Conservation (phyloP, 2,888 invertebrate species). For the Diloba caeruleocephala region DNA sequence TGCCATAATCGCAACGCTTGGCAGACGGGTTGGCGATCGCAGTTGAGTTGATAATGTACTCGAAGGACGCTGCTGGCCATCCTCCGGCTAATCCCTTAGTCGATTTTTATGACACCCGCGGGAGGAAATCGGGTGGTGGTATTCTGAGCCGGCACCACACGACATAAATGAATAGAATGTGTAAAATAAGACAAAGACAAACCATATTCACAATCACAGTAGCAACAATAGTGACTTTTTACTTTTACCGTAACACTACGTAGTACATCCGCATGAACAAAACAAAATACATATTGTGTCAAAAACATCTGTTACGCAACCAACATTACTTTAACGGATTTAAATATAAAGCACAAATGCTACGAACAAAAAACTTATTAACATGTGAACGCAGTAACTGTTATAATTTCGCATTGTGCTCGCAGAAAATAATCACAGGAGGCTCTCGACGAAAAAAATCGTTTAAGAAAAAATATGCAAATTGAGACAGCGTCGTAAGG, state of each 20-base stretch:
- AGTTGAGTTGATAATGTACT: too few species aligned
- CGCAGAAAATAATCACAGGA: slow-evolving; percentile 70
- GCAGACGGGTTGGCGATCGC: too few species aligned
- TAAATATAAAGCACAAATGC: slow-evolving; percentile 56
- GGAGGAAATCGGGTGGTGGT: too few species aligned
- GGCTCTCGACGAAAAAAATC: slow-evolving; percentile 67
- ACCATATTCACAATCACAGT: neutral
- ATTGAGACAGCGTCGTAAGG: slow-evolving; percentile 61
- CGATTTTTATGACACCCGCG: too few species aligned
- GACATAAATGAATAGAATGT: too few species aligned
- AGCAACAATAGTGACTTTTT: slow-evolving; percentile 17
- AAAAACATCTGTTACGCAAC: slow-evolving; percentile 63
- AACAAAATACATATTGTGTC: slow-evolving; percentile 49
- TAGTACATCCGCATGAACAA: slow-evolving; percentile 21
- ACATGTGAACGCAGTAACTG: slow-evolving; percentile 78
- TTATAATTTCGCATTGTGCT: slow-evolving; percentile 77
- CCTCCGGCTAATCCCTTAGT: too few species aligned
- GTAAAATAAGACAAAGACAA: slow-evolving; percentile 1
- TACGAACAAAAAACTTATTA: slow-evolving; percentile 78
- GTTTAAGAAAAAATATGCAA: slow-evolving; percentile 71
- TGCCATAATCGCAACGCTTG: too few species aligned
- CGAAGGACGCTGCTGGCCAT: too few species aligned
- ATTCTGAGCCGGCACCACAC: too few species aligned
- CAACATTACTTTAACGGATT: slow-evolving; percentile 59
- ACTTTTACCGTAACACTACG: slow-evolving; percentile 14